These are phyloP conservation scores for Falco punctatus DNA, from an alignment of 2,113 vertebrate species.

Conservation along the genomic window DNA sequence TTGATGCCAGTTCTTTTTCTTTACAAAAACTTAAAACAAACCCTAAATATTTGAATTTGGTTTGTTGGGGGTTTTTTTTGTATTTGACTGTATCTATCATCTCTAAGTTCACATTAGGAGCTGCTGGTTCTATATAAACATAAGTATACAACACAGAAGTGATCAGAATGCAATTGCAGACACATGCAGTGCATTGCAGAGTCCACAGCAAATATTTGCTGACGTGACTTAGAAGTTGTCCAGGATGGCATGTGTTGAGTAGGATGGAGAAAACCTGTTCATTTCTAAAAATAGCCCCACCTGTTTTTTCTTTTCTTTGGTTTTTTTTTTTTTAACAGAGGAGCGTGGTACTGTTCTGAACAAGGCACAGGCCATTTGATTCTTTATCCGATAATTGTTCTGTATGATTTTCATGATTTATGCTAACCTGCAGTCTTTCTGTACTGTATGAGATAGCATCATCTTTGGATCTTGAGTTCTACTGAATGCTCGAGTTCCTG, in stretches of 20 bases:
- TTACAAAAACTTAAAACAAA: not conserved
- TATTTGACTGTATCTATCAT: not conserved
- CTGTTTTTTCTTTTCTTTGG: not conserved
- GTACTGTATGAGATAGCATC: not conserved
- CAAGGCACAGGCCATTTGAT: not conserved
- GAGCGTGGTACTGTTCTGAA: not conserved
- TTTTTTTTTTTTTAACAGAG: not conserved
- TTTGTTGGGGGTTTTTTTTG: not conserved
- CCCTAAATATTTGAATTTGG: not conserved
- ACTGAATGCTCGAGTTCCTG: not conserved
- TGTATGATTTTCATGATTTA: not conserved
- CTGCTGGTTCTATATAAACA: not conserved
- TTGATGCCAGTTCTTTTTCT: not conserved
- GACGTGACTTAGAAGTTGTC: not conserved
- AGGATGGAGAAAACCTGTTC: not conserved
- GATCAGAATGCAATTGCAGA: not conserved
- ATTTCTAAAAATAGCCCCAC: not conserved
- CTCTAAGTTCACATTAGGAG: not conserved
- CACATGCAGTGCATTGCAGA: not conserved
- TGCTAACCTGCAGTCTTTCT: not conserved
- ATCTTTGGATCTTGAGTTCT: not conserved
- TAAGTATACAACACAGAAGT: not conserved
- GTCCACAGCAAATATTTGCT: not conserved
- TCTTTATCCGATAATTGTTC: not conserved
- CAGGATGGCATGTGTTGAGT: not conserved